Conservation (phyloP, 2,888 invertebrate species). For the Drosophila limbata region DNA sequence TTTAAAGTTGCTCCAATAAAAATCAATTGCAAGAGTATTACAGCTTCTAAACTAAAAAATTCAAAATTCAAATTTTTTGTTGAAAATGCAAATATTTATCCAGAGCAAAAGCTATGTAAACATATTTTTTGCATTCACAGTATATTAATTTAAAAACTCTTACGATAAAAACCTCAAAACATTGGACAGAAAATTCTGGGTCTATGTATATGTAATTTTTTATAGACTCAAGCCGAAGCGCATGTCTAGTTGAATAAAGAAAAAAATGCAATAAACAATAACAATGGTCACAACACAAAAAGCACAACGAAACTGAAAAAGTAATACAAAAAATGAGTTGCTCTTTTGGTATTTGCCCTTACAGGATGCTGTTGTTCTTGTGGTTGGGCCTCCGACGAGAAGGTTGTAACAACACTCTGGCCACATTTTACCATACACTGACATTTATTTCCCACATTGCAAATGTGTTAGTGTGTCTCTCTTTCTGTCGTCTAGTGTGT, state of each 20-base stretch:
- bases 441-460: slow-evolving; percentile 53
- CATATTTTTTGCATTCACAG: slow-evolving; percentile 4
- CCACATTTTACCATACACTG: slow-evolving; percentile 30
- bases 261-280: slow-evolving; percentile 33
- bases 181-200: neutral
- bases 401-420: slow-evolving; percentile 8
- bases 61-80: neutral
- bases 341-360: slow-evolving; percentile 24
- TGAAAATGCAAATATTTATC: slow-evolving; percentile 1
- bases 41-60: no score
- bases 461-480: slow-evolving; percentile 27
- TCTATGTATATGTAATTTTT: slow-evolving; percentile 12
- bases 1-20: no score
- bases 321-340: slow-evolving; percentile 22
- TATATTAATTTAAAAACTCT: slow-evolving; percentile 25
- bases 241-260: slow-evolving; percentile 26
- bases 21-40: no score
- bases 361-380: neutral
- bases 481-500: slow-evolving; percentile 8
- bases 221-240: slow-evolving; percentile 1
- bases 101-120: neutral
- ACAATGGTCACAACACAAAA: slow-evolving; percentile 3
- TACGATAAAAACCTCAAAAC: neutral
- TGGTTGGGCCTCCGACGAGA: slow-evolving; percentile 12
- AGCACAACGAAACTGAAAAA: neutral